Percentiles rank a stretch among this genome's conserved stretches.
Conservation (phyloP, 92 coral and sea anemone genomes). For the Heliopora coerulea region DNA sequence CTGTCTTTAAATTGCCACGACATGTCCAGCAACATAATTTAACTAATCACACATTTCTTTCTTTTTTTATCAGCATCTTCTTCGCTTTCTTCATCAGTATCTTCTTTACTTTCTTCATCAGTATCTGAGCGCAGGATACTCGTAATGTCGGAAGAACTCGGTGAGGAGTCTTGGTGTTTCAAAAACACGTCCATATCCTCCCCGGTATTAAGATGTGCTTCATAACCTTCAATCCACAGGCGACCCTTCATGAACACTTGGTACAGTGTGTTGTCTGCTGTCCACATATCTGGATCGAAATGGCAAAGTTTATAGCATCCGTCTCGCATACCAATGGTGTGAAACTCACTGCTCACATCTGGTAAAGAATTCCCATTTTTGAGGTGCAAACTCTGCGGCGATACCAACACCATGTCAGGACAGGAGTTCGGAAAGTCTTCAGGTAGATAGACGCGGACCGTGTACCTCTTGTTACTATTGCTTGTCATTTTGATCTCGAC, state of each 20-base stretch:
- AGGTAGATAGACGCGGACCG: constrained; percentile 32
- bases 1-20: too few relatives aligned
- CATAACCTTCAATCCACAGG: constrained; percentile 52
- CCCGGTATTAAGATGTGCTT: constrained; percentile 37
- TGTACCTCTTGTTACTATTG: constrained; percentile 10
- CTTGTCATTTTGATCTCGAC: constrained; percentile 50
- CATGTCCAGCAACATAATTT: too few relatives aligned
- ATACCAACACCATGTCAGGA: constrained; percentile 43
- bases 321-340: constrained; percentile 24
- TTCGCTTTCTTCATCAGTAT: too few relatives aligned
- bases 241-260: constrained; percentile 53
- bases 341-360: background rate
- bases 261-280: constrained; percentile 42
- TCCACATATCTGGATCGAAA: constrained; percentile 20
- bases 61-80: too few relatives aligned
- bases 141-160: too few relatives aligned
- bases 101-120: too few relatives aligned
- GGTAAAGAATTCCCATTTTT: constrained; percentile 17
- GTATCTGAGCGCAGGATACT: too few relatives aligned
- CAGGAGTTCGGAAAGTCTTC: constrained; percentile 50
- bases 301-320: constrained; percentile 36
- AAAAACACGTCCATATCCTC: constrained; percentile 41
- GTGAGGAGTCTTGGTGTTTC: background rate
- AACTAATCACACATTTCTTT: too few relatives aligned
- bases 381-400: background rate